A percentile compares a stretch with the other conserved stretches of the same genome.
These are phyloP conservation scores for Trichogramma dendrolimi DNA, from an alignment of 2,888 invertebrate genomes.

Conservation along the genomic window DNA sequence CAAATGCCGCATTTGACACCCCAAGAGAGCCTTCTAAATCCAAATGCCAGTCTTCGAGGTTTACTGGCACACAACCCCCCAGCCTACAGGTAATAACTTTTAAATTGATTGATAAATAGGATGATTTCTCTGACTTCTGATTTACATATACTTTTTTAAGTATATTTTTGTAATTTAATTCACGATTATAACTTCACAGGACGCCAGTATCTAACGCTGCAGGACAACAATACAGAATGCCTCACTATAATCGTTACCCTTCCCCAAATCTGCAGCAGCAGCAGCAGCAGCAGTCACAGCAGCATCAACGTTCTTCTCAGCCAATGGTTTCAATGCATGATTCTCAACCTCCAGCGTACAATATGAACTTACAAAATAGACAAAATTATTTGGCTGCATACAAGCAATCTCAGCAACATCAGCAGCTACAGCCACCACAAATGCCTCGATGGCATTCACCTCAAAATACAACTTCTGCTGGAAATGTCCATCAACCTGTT, in stretches of 20 bases:
- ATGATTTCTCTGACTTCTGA: neutral
- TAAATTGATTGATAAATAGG: constrained; percentile 7
- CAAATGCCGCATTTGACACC: constrained; percentile 46
- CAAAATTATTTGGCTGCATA: constrained; percentile 17
- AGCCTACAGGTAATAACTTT: constrained; percentile 36
- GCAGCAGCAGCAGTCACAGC: constrained; percentile 43
- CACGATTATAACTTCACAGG: no score
- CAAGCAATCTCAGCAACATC: constrained; percentile 38
- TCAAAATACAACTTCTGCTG: constrained; percentile 53
- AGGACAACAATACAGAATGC: constrained; percentile 31
- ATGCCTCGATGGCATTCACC: constrained; percentile 74
- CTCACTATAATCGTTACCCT: constrained; percentile 16
- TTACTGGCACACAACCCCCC: constrained; percentile 46
- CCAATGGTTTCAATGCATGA: constrained; percentile 52
- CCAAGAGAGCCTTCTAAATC: constrained; percentile 34
- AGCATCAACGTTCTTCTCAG: constrained; percentile 38
- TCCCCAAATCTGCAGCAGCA: constrained; percentile 35
- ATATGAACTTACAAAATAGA: no score
- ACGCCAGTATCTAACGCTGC: no score
- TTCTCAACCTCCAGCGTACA: constrained; percentile 66
- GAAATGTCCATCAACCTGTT: neutral
- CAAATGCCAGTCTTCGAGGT: constrained; percentile 44
- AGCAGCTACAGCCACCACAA: constrained; percentile 33
- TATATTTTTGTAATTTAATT: no score
- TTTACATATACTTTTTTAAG: neutral